A percentile compares a stretch with the other conserved stretches of the same genome.
These are phyloP conservation scores for Tridacna crocea DNA, from an alignment of 2,888 invertebrate genomes.

Conservation along the genomic window DNA sequence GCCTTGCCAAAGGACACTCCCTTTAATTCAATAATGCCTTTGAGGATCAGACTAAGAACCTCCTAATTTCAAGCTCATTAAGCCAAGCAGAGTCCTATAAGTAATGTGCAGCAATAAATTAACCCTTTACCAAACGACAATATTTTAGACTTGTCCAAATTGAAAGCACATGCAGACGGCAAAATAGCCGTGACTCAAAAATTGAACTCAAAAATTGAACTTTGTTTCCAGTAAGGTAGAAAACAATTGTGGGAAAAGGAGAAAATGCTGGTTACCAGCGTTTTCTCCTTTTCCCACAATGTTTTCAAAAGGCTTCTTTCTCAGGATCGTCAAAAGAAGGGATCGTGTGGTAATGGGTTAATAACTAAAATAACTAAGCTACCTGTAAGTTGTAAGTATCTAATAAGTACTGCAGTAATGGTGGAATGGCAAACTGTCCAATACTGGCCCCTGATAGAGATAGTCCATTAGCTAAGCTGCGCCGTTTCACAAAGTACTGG, in stretches of 20 bases:
- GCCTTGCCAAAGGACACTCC: no score
- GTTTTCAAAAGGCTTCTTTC: no score
- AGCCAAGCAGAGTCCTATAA: no score
- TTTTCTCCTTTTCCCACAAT: no score
- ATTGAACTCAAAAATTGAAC: not conserved
- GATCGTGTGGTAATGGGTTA: no score
- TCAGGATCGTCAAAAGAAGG: no score
- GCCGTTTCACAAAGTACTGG: slow-evolving; percentile 73
- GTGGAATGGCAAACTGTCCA: slow-evolving; percentile 78
- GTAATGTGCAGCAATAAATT: no score
- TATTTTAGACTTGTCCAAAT: not conserved
- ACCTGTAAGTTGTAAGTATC: slow-evolving; percentile 70
- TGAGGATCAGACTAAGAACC: no score
- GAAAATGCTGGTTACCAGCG: no score
- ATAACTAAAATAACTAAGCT: not conserved
- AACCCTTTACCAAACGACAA: not conserved
- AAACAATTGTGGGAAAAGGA: not conserved
- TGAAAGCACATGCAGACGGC: not conserved
- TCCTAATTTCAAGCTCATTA: no score
- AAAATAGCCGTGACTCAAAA: not conserved
- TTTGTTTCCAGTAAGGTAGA: not conserved
- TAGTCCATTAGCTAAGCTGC: slow-evolving; percentile 76
- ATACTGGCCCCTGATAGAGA: slow-evolving; percentile 77
- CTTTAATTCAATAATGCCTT: no score
- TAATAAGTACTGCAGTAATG: slow-evolving; percentile 73